A percentile compares a stretch with the other conserved stretches of the same genome.
Evolutionary conservation across 53 echinoderm and acorn worm genomes (phyloP).

Genomic region (Henricia sp.): DNA sequence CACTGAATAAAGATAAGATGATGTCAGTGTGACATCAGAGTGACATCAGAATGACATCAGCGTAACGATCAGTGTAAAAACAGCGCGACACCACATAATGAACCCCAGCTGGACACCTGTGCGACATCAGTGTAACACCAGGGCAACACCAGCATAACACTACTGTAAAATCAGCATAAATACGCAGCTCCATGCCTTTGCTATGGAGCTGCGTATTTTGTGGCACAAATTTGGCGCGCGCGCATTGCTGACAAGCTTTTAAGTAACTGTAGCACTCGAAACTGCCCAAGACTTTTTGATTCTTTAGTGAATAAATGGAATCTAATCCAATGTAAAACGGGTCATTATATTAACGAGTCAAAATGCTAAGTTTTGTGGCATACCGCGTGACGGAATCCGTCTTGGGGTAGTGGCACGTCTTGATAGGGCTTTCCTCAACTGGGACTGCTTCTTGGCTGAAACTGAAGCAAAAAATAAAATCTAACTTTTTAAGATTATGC

Average conservation of each 20-base stretch:
- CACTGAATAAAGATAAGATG: background rate
- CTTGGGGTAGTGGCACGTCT: slow-evolving; percentile 78
- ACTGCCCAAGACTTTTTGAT: background rate
- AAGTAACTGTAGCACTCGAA: background rate
- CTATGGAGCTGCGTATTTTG: too few species aligned
- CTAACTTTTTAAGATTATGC: background rate
- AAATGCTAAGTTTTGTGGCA: background rate
- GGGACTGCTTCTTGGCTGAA: slow-evolving; percentile 88
- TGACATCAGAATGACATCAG: background rate
- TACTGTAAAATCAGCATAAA: too few species aligned
- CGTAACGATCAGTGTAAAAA: background rate
- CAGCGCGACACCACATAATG: background rate
- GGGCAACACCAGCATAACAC: too few species aligned
- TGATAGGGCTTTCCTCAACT: slow-evolving; percentile 80
- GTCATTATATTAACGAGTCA: background rate
- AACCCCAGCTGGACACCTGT: too few species aligned
- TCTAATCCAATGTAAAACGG: background rate
- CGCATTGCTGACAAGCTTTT: background rate
- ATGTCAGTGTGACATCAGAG: background rate
- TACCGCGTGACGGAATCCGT: slow-evolving; percentile 83
- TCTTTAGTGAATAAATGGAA: background rate
- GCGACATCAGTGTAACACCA: too few species aligned
- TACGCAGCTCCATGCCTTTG: too few species aligned
- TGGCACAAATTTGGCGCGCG: too few species aligned
- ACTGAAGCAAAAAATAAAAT: slow-evolving; percentile 26